phyloP scores from a whole-genome alignment of 2,888 invertebrate genomes.

The Lepidonotus clava region DNA sequence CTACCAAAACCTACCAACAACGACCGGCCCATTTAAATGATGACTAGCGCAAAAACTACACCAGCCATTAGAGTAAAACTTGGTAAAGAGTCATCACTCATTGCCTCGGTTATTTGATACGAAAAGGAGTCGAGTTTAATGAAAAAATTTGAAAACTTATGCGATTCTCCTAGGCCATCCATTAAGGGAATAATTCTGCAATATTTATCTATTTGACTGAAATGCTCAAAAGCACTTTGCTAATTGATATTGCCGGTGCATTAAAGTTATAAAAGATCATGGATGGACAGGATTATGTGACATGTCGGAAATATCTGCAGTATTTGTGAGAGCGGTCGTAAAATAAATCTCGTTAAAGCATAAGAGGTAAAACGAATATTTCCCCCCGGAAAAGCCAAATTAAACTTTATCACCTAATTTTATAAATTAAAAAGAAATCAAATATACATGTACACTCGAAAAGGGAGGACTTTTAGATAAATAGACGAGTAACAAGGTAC shows the following conservation, averaged over 20 bases:
- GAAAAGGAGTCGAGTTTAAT: slow-evolving; percentile 1
- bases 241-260: slow-evolving; percentile 9
- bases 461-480: too few species aligned
- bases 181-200: not conserved
- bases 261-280: too few species aligned
- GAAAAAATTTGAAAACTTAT: not conserved
- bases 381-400: too few species aligned
- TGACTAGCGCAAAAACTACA: not conserved
- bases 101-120: not conserved
- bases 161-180: not conserved
- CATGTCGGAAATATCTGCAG: too few species aligned
- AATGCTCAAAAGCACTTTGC: not conserved
- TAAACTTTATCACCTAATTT: too few species aligned
- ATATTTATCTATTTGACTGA: not conserved
- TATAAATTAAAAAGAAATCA: too few species aligned
- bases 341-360: too few species aligned
- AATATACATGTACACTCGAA: too few species aligned
- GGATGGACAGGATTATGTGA: too few species aligned
- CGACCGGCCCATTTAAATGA: not conserved
- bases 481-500: too few species aligned
- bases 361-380: too few species aligned
- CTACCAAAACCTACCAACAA: not conserved
- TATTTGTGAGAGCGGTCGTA: too few species aligned
- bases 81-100: slow-evolving; percentile 1
- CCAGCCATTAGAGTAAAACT: not conserved